Evolutionary conservation across 2,888 invertebrate genomes (phyloP), one percentile per base, ranked within the genome.

Genomic region (Megaustenia siamemsis): DNA sequence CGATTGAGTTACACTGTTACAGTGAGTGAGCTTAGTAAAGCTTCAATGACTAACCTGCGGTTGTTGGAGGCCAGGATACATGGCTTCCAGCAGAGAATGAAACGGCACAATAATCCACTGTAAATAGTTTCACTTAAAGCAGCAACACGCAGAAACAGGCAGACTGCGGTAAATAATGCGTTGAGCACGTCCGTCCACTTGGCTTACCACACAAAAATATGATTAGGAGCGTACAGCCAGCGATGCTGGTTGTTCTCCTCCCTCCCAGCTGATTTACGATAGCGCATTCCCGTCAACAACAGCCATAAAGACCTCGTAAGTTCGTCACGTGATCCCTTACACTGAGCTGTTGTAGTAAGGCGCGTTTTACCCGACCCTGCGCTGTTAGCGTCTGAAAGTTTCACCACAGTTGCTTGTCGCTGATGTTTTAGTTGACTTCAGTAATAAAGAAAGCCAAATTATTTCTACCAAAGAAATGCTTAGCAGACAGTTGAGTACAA

Each of bases 271-370:
- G 82, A 82, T 82, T 82, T 82, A 82, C 75, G 82, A 75, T 75
- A 75, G 71, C 56, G 71, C 81, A 32, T 38, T 71, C 38, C 28
- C 69, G 71, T 81, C 81, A 81, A 71, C 81, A 8, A 49, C 81
- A 81, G 75, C 82, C 82, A 82, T 82, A 82, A 82, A 75, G 82
- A 75, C 56, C 82, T 66, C 75, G 45, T 63, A 63, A 35, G 60
- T 63, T 73, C 75, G 66, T 75, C 82, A 82, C 82, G 82, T 82
- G 82, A 82, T 82, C 45, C 53, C 18, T 56, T n/a, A 43, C 68
- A 60, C n/a, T n/a, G n/a, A n/a, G n/a, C n/a, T n/a, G n/a, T n/a
- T n/a, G n/a, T n/a, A n/a, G n/a, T n/a, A n/a, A n/a, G n/a, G n/a
- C n/a, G n/a, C n/a, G n/a, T n/a, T n/a, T n/a, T n/a, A n/a, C n/a